A percentile compares a stretch with the other conserved stretches of the same genome.
These are phyloP conservation scores for Papilio elwesi DNA, from an alignment of 2,888 invertebrate genomes.

Conservation along the genomic window DNA sequence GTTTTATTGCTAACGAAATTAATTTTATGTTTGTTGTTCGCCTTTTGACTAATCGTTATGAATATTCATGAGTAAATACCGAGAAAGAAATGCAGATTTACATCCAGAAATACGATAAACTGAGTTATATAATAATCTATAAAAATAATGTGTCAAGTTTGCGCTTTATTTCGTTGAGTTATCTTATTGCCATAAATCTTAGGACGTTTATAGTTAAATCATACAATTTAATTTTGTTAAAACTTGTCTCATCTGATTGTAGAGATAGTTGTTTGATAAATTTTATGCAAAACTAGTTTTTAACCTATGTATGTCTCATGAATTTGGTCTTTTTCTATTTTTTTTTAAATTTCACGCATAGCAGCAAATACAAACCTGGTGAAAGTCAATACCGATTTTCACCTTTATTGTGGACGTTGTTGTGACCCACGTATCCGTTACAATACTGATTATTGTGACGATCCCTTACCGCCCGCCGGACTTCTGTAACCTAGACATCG, in stretches of 20 bases:
- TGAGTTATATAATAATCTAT: slow-evolving; percentile 20
- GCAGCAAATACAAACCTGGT: neutral
- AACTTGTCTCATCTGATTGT: slow-evolving; percentile 17
- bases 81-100: slow-evolving; percentile 31
- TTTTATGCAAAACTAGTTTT: slow-evolving; percentile 2
- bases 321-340: neutral
- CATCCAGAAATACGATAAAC: slow-evolving; percentile 17
- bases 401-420: too few species aligned
- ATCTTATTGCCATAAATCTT: slow-evolving; percentile 24
- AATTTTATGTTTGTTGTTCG: slow-evolving; percentile 22
- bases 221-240: slow-evolving; percentile 20
- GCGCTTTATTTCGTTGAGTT: slow-evolving; percentile 5
- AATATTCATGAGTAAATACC: slow-evolving; percentile 34
- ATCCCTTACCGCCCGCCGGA: too few species aligned
- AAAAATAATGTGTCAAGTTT: slow-evolving; percentile 35
- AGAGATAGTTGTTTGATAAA: neutral
- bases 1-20: slow-evolving; percentile 26
- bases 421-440: too few species aligned
- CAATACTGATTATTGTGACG: too few species aligned
- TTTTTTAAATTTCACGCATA: neutral
- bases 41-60: slow-evolving; percentile 31
- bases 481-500: too few species aligned
- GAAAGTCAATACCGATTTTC: too few species aligned
- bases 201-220: slow-evolving; percentile 17
- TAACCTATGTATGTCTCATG: neutral